These are phyloP conservation scores for Julus scanicus DNA, from an alignment of 2,888 invertebrate species.

Conservation along the genomic window DNA sequence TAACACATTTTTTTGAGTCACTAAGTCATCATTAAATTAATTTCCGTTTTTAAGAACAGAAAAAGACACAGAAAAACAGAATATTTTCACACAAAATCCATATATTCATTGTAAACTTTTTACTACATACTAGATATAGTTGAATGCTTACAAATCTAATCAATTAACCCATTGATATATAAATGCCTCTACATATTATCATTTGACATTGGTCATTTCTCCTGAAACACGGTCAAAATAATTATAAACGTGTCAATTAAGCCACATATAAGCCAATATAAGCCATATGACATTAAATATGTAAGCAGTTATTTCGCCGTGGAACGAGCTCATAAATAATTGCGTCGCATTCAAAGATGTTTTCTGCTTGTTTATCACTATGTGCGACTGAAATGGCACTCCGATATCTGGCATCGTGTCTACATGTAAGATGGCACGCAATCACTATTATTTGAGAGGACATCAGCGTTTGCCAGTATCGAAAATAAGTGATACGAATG, in stretches of 20 bases:
- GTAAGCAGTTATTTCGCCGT: not conserved
- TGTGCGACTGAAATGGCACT: not conserved
- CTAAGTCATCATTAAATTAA: no score
- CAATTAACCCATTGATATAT: not conserved
- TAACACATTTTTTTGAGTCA: no score
- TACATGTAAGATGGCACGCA: not conserved
- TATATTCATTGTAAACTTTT: not conserved
- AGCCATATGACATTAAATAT: not conserved
- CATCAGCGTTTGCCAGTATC: not conserved
- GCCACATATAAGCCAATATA: not conserved
- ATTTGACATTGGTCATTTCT: not conserved
- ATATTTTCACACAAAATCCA: no score
- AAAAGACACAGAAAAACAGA: no score
- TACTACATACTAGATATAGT: not conserved
- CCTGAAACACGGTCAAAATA: not conserved
- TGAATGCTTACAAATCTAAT: not conserved
- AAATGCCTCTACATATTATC: not conserved
- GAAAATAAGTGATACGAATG: not conserved
- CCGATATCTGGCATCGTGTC: not conserved
- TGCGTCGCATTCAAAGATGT: not conserved
- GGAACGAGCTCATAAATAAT: constrained; percentile 7
- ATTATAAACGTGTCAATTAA: not conserved
- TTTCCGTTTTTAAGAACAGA: no score
- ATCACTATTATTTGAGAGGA: not conserved
- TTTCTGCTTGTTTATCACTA: not conserved